phyloP scores from a whole-genome alignment of 2,113 vertebrate genomes.

The Pelecanoides urinatrix region DNA sequence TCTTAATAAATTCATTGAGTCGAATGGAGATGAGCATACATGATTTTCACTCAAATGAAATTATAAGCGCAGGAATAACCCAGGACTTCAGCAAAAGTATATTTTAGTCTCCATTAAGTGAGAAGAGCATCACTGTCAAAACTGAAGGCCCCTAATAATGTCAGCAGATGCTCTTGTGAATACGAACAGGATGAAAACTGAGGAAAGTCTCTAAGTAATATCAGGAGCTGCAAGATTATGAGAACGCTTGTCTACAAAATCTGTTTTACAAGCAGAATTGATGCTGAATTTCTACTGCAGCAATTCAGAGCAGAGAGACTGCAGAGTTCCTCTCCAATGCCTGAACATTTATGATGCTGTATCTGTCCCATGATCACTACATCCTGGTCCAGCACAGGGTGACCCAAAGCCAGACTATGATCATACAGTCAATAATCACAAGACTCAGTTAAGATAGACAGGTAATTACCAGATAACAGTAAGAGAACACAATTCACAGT shows the following conservation, averaged over 20 bases:
- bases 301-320: neutral
- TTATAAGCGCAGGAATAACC: neutral
- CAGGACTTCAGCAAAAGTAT: neutral
- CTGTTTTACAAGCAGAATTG: neutral
- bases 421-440: neutral
- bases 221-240: neutral
- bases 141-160: neutral
- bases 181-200: neutral
- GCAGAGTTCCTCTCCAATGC: neutral
- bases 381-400: neutral
- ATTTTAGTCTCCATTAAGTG: neutral
- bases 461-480: neutral
- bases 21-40: neutral
- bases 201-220: neutral
- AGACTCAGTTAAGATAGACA: neutral
- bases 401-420: neutral
- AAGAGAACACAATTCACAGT: neutral
- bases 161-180: neutral
- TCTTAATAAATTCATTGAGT: neutral
- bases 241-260: neutral
- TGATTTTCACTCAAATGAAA: neutral
- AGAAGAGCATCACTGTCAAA: neutral
- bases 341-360: neutral
- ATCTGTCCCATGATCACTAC: neutral
- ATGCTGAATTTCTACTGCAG: neutral